Conservation (phyloP, 2,113 vertebrate genomes). For the Paradoxurus hermaphroditus region DNA sequence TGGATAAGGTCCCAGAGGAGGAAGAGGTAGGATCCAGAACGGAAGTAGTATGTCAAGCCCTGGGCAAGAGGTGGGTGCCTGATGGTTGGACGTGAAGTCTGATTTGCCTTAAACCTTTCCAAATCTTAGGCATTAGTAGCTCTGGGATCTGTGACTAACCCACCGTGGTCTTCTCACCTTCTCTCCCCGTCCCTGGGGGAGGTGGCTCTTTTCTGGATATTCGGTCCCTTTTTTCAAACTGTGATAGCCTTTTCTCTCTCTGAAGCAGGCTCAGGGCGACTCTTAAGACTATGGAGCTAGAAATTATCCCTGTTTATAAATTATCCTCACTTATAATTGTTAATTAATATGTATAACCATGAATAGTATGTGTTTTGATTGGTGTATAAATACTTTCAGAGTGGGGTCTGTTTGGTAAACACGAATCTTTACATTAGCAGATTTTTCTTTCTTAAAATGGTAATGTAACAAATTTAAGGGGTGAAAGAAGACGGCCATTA, state of each 20-base stretch:
- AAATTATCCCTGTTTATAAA: constrained; percentile 2
- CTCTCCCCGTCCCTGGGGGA: background rate
- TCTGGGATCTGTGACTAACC: background rate
- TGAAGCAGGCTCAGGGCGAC: background rate
- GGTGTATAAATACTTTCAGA: background rate
- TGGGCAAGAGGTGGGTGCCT: background rate
- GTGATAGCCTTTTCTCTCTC: background rate
- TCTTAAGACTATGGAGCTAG: background rate
- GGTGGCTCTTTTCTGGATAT: background rate
- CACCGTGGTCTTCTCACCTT: background rate
- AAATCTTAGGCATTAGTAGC: background rate
- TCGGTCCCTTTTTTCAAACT: background rate
- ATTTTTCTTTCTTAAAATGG: constrained; percentile 44
- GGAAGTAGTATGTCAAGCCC: background rate
- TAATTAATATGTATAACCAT: background rate
- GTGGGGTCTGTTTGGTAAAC: background rate
- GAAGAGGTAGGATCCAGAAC: background rate
- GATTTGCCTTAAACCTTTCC: background rate
- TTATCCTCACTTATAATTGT: background rate
- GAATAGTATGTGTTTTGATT: background rate
- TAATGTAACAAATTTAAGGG: background rate
- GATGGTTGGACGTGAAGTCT: background rate
- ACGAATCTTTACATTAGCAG: constrained; percentile 5
- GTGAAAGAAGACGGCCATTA: constrained; percentile 28
- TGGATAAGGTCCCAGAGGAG: background rate